These are phyloP conservation scores for Myotis davidii DNA, from an alignment of 2,113 vertebrate genomes.

Conservation along the genomic window DNA sequence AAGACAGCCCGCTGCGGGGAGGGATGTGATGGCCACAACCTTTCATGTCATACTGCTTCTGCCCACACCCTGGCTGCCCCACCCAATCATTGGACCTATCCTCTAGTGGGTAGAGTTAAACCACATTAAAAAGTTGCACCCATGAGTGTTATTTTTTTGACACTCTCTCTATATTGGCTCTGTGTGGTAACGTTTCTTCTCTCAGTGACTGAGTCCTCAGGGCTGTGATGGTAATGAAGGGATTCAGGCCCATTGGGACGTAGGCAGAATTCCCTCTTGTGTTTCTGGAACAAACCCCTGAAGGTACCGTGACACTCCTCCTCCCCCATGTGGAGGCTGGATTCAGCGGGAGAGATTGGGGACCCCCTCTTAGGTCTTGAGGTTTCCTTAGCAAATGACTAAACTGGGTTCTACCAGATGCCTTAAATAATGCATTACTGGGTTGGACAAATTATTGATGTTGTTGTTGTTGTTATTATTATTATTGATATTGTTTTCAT, in stretches of 20 bases:
- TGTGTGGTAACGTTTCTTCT: not conserved
- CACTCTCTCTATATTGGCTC: not conserved
- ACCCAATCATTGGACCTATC: not conserved
- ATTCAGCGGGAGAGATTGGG: not conserved
- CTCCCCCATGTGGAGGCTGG: not conserved
- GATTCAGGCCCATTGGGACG: not conserved
- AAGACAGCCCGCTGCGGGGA: not conserved
- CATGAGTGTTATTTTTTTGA: not conserved
- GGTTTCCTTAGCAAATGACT: not conserved
- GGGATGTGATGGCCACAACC: not conserved
- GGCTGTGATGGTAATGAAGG: not conserved
- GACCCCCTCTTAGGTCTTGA: not conserved
- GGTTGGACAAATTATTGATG: not conserved
- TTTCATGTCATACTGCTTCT: not conserved
- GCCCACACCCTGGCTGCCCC: not conserved
- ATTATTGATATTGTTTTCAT: not conserved
- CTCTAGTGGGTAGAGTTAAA: not conserved
- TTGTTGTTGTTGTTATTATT: not conserved
- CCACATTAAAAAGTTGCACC: not conserved
- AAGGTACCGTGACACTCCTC: not conserved
- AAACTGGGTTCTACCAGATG: not conserved
- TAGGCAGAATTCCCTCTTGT: not conserved
- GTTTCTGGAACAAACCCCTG: fast-evolving
- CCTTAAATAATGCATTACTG: not conserved
- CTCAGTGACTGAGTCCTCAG: not conserved